Evolutionary conservation across 2,113 vertebrate genomes (phyloP).

Genomic region (Daubentonia madagascariensis): DNA sequence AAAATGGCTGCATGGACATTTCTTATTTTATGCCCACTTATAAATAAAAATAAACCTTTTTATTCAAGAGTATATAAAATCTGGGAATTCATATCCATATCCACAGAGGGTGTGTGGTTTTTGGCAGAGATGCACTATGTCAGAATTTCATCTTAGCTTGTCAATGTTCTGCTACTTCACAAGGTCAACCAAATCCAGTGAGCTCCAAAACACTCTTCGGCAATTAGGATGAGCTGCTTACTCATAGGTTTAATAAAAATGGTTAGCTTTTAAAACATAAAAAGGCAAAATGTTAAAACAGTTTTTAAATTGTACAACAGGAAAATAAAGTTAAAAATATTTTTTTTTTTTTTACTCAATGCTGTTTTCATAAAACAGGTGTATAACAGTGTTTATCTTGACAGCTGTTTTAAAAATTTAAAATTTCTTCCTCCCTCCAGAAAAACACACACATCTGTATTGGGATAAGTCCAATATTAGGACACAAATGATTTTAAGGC

Average conservation of each 20-base stretch:
- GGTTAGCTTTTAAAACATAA: constrained; percentile 90
- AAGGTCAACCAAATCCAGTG: constrained; percentile 88
- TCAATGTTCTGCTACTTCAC: constrained; percentile 80
- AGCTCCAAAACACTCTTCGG: constrained; percentile 86
- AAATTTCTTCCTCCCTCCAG: constrained; percentile 86
- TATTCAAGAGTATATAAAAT: constrained; percentile 91
- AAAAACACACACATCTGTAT: constrained; percentile 81
- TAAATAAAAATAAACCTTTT: constrained; percentile 92
- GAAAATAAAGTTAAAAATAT: constrained; percentile 92
- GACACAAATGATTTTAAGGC: constrained; percentile 86
- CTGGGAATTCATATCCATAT: constrained; percentile 84
- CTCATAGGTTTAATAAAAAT: constrained; percentile 90
- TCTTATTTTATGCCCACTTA: constrained; percentile 88
- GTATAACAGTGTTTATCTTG: constrained; percentile 88
- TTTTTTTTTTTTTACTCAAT: constrained; percentile 85
- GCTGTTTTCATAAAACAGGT: constrained; percentile 87
- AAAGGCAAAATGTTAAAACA: constrained; percentile 91
- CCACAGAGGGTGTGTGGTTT: constrained; percentile 80
- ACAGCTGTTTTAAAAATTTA: constrained; percentile 88
- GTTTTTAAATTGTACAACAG: constrained; percentile 91
- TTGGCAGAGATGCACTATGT: constrained; percentile 87
- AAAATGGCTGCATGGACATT: constrained; percentile 88
- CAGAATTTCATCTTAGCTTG: constrained; percentile 80
- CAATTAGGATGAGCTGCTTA: constrained; percentile 83
- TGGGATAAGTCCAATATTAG: constrained; percentile 85